phyloP scores from a whole-genome alignment of 2,113 vertebrate species.

The Microcebus murinus region DNA sequence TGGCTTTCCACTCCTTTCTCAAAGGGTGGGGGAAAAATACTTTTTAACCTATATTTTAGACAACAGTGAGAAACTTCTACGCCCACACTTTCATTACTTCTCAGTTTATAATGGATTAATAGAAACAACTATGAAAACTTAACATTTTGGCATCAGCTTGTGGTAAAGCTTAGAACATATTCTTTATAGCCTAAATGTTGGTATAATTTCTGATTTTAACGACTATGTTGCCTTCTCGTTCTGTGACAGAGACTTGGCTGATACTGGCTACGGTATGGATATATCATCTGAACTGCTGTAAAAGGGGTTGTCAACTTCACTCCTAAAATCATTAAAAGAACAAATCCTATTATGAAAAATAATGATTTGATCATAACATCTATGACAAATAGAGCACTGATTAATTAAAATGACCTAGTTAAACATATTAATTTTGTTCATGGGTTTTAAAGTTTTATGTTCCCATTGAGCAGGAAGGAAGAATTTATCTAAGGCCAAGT shows the following conservation, averaged over 20 bases:
- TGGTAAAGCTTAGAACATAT: not conserved
- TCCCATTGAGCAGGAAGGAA: not conserved
- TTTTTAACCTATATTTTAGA: not conserved
- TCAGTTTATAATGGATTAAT: not conserved
- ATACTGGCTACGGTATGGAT: not conserved
- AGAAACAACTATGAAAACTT: not conserved
- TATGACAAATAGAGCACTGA: not conserved
- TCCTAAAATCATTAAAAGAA: slow-evolving; percentile 13
- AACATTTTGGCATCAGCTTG: not conserved
- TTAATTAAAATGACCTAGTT: not conserved
- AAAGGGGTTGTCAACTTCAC: not conserved
- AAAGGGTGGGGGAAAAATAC: not conserved
- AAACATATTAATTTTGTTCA: not conserved
- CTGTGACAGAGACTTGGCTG: not conserved
- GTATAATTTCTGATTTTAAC: not conserved
- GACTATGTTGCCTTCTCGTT: not conserved
- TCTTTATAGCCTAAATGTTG: not conserved
- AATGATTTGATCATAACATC: not conserved
- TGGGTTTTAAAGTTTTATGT: not conserved
- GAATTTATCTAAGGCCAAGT: not conserved
- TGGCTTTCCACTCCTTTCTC: not conserved
- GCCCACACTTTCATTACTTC: not conserved
- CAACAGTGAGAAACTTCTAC: not conserved
- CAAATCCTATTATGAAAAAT: not conserved
- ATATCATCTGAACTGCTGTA: not conserved